phyloP scores from a whole-genome alignment of 2,113 vertebrate genomes.

The Pteropus alecto region DNA sequence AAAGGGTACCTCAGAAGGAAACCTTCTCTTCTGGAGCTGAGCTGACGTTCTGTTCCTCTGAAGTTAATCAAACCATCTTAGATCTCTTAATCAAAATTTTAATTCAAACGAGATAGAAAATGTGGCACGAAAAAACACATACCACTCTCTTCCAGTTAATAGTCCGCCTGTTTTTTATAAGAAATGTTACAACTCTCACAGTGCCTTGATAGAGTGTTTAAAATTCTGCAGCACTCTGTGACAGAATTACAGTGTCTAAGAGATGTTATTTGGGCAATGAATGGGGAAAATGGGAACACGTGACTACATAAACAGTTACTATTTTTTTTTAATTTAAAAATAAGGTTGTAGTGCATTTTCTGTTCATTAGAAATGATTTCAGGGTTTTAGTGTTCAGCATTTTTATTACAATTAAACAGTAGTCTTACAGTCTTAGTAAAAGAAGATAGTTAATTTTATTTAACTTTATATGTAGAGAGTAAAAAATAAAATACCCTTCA shows the following conservation, averaged over 20 bases:
- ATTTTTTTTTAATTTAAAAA: background rate
- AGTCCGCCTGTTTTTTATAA: conserved; percentile 49
- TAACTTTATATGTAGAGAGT: conserved; percentile 1
- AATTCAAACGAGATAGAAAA: conserved; percentile 80
- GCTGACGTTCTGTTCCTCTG: conserved; percentile 77
- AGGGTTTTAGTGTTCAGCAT: conserved; percentile 32
- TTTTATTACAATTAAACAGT: conserved; percentile 19
- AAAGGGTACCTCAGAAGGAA: conserved; percentile 83
- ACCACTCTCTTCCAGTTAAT: conserved; percentile 5
- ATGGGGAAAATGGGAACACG: background rate
- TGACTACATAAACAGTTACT: background rate
- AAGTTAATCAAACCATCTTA: conserved; percentile 85
- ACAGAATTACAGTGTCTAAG: background rate
- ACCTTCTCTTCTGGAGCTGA: conserved; percentile 67
- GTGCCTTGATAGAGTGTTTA: background rate
- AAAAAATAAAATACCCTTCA: conserved; percentile 36
- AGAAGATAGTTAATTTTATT: conserved; percentile 31
- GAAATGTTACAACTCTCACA: conserved; percentile 12
- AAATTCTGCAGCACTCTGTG: conserved; percentile 8
- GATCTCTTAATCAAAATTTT: conserved; percentile 85
- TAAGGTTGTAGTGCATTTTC: background rate
- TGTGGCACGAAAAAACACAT: conserved; percentile 37
- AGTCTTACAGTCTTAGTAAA: background rate
- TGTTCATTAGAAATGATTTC: conserved; percentile 64
- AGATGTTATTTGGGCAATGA: background rate